Base-by-base conservation (phyloP, 2,888 invertebrate species). In the Strigamia maritima region DNA sequence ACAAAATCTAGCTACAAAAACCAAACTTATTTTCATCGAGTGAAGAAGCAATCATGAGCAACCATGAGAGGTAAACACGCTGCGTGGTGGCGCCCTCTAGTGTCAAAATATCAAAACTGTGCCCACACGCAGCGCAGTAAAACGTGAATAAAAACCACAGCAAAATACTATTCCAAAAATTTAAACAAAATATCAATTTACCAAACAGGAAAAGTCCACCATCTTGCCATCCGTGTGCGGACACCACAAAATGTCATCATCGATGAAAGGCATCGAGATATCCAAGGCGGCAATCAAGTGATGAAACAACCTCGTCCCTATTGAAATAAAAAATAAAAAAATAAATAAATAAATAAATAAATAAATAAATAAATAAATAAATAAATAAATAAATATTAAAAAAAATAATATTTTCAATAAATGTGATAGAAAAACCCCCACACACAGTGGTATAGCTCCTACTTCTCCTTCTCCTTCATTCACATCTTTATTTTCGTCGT, bases 151-250 rank as follows among this genome's bases (percentile, higher is more conserved):
- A 44, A 44, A 44, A 44, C n/a, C n/a, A 31, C 6, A 31, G 6
- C 6, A 31, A 31, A 31, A 31, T 31, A 31, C 31, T 6, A 31
- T 31, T 31, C 31, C 31, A 31, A 31, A 31, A 31, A 31, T 31
- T 49, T 19, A 49, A 49, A 49, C 6, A 49, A 7, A 49, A 44
- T 14, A 14, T 14, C 7, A 19, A 70, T 86, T 86, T 86, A 94
- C 94, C 90, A 95, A 90, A 89, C 94, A 94, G 84, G 94, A 92
- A 86, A 95, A 90, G 87, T 95, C 95, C 85, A 94, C 94, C 92
- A 95, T 94, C 88, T 94, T 94, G 87, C 94, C 94, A 89, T 95
- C 95, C 89, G 94, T 94, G 90, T 95, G 95, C 86, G 94, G 94
- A 90, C 94, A 93, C 95, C 95, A 95, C 87, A 93, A 89, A 84